A percentile compares a stretch with the other conserved stretches of the same genome.
These are phyloP conservation scores for Tribolium madens DNA, from an alignment of 1,140 invertebrate genomes.

Conservation along the genomic window DNA sequence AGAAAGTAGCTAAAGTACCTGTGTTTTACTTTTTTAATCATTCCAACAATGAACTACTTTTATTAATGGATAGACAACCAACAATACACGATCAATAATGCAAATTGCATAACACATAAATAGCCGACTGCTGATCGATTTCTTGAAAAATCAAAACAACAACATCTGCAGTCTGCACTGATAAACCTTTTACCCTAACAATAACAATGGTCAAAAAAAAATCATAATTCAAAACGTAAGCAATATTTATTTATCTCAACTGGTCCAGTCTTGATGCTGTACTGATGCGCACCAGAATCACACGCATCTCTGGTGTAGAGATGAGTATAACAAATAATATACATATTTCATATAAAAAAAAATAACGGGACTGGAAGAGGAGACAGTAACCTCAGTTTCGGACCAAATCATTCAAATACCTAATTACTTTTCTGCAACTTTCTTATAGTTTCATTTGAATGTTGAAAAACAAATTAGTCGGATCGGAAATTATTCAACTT, in stretches of 20 bases:
- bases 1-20: no score
- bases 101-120: neutral
- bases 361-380: neutral
- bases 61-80: neutral
- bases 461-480: neutral
- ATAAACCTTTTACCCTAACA: no score
- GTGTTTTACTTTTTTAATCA: no score
- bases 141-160: neutral
- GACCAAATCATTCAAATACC: neutral
- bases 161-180: neutral
- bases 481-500: neutral
- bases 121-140: neutral
- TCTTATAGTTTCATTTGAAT: neutral
- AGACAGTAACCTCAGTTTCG: neutral
- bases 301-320: constrained; percentile 1
- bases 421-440: neutral
- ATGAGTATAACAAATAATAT: neutral
- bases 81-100: neutral
- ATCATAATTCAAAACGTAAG: neutral
- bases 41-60: no score
- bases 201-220: no score
- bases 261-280: constrained; percentile 15
- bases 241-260: neutral
- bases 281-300: constrained; percentile 10
- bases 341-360: neutral